Conservation (phyloP, 2,113 vertebrate species). For the cattle (Bos taurus) region DNA sequence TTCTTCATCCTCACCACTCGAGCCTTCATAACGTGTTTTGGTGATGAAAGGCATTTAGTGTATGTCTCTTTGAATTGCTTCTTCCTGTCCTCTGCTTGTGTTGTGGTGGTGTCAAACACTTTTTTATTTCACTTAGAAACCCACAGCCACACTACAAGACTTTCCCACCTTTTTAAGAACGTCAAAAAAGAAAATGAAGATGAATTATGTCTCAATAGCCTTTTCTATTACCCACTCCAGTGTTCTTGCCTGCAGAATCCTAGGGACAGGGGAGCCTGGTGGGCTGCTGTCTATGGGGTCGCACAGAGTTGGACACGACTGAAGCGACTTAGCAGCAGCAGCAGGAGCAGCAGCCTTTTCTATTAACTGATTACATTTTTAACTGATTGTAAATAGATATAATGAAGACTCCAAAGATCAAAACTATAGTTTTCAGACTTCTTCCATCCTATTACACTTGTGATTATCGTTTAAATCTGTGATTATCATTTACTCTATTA, state of each 20-base stretch:
- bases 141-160: accelerated
- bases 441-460: neutral
- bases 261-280: no score
- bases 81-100: no score
- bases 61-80: neutral
- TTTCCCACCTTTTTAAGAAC: neutral
- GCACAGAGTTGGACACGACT: no score
- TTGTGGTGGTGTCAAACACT: neutral
- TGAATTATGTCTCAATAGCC: neutral
- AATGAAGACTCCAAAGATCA: neutral
- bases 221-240: neutral
- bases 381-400: neutral
- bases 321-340: no score
- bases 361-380: neutral
- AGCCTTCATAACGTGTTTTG: neutral
- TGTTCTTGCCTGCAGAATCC: no score
- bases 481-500: constrained; percentile 19
- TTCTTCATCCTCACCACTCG: neutral
- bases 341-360: neutral
- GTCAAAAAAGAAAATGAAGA: neutral
- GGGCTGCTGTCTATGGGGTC: no score
- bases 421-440: neutral
- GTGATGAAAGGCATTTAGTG: neutral
- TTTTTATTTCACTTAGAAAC: neutral
- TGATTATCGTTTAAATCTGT: constrained; percentile 7